Evolutionary conservation across 2,113 vertebrate genomes (phyloP).

Genomic region (Thinocorus orbignyianus): DNA sequence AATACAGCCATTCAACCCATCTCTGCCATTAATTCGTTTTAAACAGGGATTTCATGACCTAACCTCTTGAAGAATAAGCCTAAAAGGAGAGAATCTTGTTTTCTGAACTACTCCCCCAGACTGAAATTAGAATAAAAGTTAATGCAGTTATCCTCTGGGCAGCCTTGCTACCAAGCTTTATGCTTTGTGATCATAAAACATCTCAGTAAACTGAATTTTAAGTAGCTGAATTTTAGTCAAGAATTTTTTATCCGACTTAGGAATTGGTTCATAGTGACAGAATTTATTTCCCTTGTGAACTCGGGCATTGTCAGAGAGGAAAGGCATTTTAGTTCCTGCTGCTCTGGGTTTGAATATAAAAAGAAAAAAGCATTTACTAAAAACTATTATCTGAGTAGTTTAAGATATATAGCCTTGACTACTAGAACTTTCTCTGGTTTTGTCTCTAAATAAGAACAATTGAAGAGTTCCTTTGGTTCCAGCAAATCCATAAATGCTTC

Average conservation of each 20-base stretch:
- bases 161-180: conserved; percentile 40
- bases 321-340: conserved; percentile 52
- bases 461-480: not conserved
- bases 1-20: not conserved
- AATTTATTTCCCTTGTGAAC: conserved; percentile 56
- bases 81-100: not conserved
- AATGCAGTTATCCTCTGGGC: conserved; percentile 13
- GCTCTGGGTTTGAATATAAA: conserved; percentile 37
- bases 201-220: conserved; percentile 63
- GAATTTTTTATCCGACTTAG: conserved; percentile 53
- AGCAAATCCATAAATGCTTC: conserved; percentile 3
- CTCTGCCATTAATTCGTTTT: not conserved
- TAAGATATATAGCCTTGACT: conserved; percentile 35
- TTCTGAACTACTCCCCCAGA: not conserved
- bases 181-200: conserved; percentile 50
- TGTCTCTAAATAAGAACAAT: conserved; percentile 52
- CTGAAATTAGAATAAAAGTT: conserved; percentile 15
- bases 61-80: not conserved
- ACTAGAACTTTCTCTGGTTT: conserved; percentile 38
- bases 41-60: not conserved
- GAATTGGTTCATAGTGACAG: conserved; percentile 45
- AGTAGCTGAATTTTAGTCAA: conserved; percentile 52
- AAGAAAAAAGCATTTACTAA: conserved; percentile 60
- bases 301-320: conserved; percentile 40
- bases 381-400: conserved; percentile 55